phyloP scores from a whole-genome alignment of 2,113 vertebrate species.

The Cervus canadensis region DNA sequence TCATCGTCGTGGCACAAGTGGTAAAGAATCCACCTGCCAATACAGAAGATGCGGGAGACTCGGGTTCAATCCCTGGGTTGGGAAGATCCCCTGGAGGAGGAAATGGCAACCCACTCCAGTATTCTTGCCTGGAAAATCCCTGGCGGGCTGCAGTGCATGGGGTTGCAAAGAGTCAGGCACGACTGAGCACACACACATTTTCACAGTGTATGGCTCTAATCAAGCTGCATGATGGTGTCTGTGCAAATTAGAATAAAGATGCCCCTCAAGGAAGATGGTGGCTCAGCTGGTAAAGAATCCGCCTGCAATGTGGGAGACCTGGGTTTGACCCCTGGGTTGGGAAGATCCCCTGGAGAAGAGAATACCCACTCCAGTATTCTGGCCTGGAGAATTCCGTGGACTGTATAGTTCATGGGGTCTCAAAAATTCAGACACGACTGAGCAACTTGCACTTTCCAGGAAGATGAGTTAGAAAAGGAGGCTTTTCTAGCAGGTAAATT shows the following conservation, averaged over 20 bases:
- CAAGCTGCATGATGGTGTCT: not conserved
- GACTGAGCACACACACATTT: not conserved
- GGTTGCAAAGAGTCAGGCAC: not conserved
- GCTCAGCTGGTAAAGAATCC: not conserved
- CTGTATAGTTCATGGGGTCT: not conserved
- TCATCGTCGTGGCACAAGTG: not conserved
- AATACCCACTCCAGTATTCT: not conserved
- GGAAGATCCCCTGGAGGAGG: not conserved
- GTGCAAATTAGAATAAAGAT: not conserved
- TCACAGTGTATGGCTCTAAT: not conserved
- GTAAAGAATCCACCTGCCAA: not conserved
- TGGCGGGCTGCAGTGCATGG: not conserved
- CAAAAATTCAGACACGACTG: not conserved
- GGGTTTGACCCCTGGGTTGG: not conserved
- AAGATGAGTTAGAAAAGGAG: not conserved
- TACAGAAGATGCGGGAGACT: rapidly evolving
- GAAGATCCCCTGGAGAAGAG: not conserved
- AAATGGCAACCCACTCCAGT: not conserved
- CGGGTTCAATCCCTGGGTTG: not conserved
- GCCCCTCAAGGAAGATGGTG: not conserved
- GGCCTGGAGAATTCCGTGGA: not conserved
- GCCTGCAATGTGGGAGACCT: not conserved
- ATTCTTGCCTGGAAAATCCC: not conserved
- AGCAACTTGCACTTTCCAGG: not conserved
- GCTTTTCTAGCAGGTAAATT: not conserved